Conservation (phyloP, 1,140 invertebrate genomes). For the Rhysida immarginata region DNA sequence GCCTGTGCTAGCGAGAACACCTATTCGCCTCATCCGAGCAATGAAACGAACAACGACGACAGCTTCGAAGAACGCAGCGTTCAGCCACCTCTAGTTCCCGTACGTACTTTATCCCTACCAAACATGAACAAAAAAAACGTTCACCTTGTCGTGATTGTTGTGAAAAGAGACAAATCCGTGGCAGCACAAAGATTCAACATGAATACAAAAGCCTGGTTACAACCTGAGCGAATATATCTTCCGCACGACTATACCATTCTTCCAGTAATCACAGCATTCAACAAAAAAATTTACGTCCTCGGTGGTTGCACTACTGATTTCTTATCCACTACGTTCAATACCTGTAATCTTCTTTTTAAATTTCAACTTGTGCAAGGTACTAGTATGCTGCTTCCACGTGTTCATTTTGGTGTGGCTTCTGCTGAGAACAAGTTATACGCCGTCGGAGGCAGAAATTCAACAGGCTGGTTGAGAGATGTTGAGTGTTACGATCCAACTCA, state of each 20-base stretch:
- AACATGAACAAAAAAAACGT: too few relatives aligned
- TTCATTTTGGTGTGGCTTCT: neutral
- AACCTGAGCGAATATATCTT: neutral
- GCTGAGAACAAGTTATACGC: neutral
- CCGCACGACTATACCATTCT: neutral
- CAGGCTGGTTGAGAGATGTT: constrained; percentile 4
- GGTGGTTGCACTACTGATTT: neutral
- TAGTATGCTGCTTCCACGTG: neutral
- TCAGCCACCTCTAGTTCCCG: too few relatives aligned
- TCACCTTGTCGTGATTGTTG: too few relatives aligned
- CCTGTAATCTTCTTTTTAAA: neutral
- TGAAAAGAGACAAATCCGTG: too few relatives aligned
- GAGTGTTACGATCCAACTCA: neutral
- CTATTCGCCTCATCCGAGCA: too few relatives aligned
- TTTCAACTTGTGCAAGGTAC: neutral
- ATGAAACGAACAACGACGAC: too few relatives aligned
- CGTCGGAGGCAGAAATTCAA: constrained; percentile 4
- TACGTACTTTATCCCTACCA: too few relatives aligned
- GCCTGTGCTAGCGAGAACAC: too few relatives aligned
- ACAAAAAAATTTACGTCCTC: neutral
- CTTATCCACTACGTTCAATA: neutral
- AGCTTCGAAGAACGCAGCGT: too few relatives aligned
- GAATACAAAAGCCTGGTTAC: neutral
- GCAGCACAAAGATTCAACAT: neutral
- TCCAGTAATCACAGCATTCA: neutral